A percentile compares a stretch with the other conserved stretches of the same genome.
These are phyloP conservation scores for Eupithecia vulgata DNA, from an alignment of 2,888 invertebrate genomes.

Conservation along the genomic window DNA sequence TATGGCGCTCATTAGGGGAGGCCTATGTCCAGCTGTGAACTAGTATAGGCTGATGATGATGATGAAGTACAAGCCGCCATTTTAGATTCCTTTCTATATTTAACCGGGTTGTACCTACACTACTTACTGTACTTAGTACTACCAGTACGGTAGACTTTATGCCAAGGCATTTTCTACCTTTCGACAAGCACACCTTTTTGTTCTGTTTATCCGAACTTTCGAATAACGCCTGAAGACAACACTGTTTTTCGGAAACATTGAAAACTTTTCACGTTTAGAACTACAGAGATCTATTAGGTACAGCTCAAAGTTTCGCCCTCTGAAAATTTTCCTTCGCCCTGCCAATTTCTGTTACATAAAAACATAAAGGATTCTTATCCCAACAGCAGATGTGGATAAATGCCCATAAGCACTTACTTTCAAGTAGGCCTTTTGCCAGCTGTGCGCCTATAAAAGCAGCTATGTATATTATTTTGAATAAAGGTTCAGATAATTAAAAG, in stretches of 20 bases:
- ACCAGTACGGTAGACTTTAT: background rate
- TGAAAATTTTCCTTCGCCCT: conserved; percentile 1
- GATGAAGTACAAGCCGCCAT: no score
- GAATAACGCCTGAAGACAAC: background rate
- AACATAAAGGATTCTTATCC: conserved; percentile 27
- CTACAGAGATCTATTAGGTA: background rate
- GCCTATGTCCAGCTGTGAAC: no score
- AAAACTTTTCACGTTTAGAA: background rate
- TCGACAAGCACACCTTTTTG: background rate
- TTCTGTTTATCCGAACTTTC: background rate
- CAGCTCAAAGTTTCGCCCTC: background rate
- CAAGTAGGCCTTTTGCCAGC: conserved; percentile 27
- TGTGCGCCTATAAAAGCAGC: conserved; percentile 19
- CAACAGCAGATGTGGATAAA: conserved; percentile 34
- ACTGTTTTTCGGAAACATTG: background rate
- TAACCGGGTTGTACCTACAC: no score
- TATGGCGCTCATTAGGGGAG: no score
- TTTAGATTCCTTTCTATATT: no score
- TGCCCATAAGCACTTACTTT: conserved; percentile 36
- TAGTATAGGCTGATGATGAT: no score
- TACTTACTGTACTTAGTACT: no score
- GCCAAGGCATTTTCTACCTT: background rate
- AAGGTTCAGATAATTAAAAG: conserved; percentile 19
- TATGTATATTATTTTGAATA: conserved; percentile 14
- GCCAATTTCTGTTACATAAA: conserved; percentile 27